A percentile compares a stretch with the other conserved stretches of the same genome.
These are phyloP conservation scores for Spheniscus mendiculus DNA, from an alignment of 2,113 vertebrate species.

Conservation along the genomic window DNA sequence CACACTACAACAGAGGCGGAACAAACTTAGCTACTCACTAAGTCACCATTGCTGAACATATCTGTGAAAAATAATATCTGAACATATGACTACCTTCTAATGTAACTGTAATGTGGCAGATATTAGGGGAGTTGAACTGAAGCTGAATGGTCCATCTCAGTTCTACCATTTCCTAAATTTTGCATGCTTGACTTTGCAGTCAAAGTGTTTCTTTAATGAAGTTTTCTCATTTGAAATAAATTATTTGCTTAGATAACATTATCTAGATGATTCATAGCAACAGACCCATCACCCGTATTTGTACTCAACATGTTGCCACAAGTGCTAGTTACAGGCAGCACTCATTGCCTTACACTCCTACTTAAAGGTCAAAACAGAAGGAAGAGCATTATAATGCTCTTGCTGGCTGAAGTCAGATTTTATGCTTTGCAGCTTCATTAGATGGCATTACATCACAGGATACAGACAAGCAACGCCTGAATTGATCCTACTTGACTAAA, in stretches of 20 bases:
- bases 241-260: not conserved
- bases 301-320: not conserved
- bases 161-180: not conserved
- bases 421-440: conserved; percentile 45
- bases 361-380: conserved; percentile 20
- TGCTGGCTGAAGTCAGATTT: conserved; percentile 13
- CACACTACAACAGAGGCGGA: not conserved
- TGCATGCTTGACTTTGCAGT: not conserved
- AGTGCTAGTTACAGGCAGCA: not conserved
- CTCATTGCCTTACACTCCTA: not conserved
- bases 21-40: not conserved
- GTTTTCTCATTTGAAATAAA: not conserved
- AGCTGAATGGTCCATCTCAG: not conserved
- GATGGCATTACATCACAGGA: conserved; percentile 48
- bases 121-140: not conserved
- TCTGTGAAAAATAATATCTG: not conserved
- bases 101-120: rapidly evolving
- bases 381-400: conserved; percentile 3
- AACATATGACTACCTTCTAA: not conserved
- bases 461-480: conserved; percentile 11
- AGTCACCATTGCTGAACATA: not conserved
- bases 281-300: not conserved
- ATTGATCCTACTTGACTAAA: conserved; percentile 53
- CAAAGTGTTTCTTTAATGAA: not conserved
- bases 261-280: not conserved